phyloP scores from a whole-genome alignment of 2,113 vertebrate species.

The Polyodon spathula region DNA sequence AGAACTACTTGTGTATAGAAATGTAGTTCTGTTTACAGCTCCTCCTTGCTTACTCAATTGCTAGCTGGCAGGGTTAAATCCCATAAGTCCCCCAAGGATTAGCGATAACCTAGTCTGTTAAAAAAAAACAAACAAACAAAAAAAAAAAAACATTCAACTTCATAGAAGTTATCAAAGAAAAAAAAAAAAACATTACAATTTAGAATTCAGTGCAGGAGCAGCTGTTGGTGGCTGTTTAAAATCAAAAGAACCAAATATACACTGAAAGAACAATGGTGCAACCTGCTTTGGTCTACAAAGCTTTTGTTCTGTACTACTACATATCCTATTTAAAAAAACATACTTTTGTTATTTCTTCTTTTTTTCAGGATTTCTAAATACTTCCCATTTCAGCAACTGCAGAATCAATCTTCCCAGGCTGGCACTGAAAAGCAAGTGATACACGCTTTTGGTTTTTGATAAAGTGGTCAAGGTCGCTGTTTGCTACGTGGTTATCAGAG shows the following conservation, averaged over 20 bases:
- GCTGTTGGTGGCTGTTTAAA: constrained; percentile 38
- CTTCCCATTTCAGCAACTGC: no score
- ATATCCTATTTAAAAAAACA: no score
- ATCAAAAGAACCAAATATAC: constrained; percentile 25
- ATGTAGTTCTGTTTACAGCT: not conserved
- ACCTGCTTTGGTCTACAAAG: no score
- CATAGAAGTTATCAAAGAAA: constrained; percentile 63
- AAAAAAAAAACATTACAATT: constrained; percentile 43
- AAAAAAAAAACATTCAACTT: constrained; percentile 62
- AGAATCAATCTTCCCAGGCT: no score
- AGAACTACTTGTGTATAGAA: not conserved
- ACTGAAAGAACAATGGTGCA: constrained; percentile 8
- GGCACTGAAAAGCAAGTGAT: no score
- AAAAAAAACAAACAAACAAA: constrained; percentile 38
- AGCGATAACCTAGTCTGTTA: constrained; percentile 44
- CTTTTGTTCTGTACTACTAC: no score
- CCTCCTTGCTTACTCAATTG: not conserved
- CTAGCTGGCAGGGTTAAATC: not conserved
- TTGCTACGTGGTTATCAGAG: no score
- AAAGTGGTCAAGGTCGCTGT: no score
- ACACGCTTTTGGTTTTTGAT: no score
- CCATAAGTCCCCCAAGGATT: constrained; percentile 8
- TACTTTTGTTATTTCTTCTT: no score
- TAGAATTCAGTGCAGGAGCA: constrained; percentile 51
- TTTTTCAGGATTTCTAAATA: no score